phyloP scores from a whole-genome alignment of 2,797 vertebrate genomes.

The Podarcis siculus region DNA sequence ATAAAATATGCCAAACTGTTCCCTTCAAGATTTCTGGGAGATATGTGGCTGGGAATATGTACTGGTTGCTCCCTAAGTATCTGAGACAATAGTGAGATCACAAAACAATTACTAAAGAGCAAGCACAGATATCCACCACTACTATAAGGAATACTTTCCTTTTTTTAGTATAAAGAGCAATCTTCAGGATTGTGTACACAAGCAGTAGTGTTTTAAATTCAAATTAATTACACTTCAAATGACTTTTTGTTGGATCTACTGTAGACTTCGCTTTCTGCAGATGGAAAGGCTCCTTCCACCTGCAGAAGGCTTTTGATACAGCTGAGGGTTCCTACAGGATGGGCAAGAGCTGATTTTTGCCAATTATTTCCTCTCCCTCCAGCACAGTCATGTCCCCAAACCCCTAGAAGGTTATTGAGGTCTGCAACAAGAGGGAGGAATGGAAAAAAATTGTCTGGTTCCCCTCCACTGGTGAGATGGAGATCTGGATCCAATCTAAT shows the following conservation, averaged over 20 bases:
- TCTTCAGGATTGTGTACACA: not conserved
- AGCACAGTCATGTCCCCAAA: too few relatives aligned
- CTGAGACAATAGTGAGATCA: not conserved
- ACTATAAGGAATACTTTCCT: too few relatives aligned
- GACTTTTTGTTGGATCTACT: not conserved
- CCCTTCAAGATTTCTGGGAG: not conserved
- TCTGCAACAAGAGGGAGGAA: too few relatives aligned
- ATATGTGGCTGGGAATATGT: not conserved
- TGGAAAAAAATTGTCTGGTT: too few relatives aligned
- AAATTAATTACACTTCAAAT: not conserved
- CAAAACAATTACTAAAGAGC: not conserved
- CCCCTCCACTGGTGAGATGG: too few relatives aligned
- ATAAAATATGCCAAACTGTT: not conserved
- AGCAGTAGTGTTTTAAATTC: not conserved
- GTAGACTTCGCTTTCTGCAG: too few relatives aligned
- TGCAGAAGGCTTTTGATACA: too few relatives aligned
- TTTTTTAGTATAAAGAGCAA: not conserved
- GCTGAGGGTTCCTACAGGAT: too few relatives aligned
- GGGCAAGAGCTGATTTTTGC: too few relatives aligned
- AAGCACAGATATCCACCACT: not conserved
- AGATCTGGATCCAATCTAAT: not conserved
- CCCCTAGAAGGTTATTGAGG: too few relatives aligned
- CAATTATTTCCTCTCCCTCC: too few relatives aligned
- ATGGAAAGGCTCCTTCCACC: too few relatives aligned
- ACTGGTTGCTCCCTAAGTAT: not conserved